Conservation (phyloP, 2,113 vertebrate species). For the Diadophis punctatus region DNA sequence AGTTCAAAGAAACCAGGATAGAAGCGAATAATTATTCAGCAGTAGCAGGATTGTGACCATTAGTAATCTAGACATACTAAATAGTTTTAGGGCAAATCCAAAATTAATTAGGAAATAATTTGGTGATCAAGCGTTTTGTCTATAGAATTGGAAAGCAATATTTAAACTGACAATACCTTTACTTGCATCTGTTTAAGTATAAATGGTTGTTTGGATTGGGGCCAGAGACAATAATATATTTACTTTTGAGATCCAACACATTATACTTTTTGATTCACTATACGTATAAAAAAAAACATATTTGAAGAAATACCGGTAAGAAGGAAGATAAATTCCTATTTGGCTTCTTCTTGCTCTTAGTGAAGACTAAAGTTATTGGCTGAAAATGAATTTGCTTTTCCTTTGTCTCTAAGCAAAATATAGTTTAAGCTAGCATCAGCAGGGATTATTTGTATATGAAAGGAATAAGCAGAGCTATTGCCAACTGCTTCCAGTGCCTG, state of each 20-base stretch:
- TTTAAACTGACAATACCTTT: neutral
- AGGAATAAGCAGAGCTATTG: conserved; percentile 52
- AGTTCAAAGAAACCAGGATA: neutral
- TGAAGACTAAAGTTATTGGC: conserved; percentile 30
- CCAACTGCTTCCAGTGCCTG: conserved; percentile 58
- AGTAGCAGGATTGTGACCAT: neutral
- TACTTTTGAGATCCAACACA: neutral
- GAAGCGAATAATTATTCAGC: neutral
- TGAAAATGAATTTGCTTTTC: conserved; percentile 52
- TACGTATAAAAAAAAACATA: neutral
- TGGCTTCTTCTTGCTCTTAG: neutral
- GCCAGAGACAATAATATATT: neutral
- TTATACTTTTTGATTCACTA: neutral
- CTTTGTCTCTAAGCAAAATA: conserved; percentile 54
- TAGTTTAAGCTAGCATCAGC: conserved; percentile 53
- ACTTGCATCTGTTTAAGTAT: too few relatives aligned
- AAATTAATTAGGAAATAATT: neutral
- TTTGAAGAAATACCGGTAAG: neutral
- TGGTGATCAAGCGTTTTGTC: neutral
- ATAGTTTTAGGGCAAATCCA: neutral
- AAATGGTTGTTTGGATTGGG: neutral
- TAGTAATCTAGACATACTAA: neutral
- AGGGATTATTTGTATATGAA: conserved; percentile 58
- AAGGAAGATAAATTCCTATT: neutral
- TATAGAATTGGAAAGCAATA: neutral